Evolutionary conservation across 2,113 vertebrate species (phyloP), one percentile per base, ranked within the genome.

Genomic region (Oceanites oceanicus): DNA sequence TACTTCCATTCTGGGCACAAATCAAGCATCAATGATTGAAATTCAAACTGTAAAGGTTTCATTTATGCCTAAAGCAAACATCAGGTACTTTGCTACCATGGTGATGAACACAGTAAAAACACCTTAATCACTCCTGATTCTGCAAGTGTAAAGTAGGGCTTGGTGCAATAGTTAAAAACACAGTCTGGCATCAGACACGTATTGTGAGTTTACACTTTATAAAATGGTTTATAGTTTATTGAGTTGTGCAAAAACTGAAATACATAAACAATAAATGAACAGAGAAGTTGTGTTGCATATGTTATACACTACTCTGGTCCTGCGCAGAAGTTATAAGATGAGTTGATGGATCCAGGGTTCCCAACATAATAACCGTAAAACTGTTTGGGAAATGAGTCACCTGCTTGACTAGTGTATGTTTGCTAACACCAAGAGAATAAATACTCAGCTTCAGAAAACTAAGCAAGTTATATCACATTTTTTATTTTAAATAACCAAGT

Each of bases 401-500:
- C 59, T 86, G 83, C 49, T 66, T 36, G 66, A 78, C 20, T 49
- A 29, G 25, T 10, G 4, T 10, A 13, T 56, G 56, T 45, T 82
- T 92, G 62, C 47, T 66, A 76, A 90, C 19, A 70, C 26, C 58
- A 62, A 68, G 40, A 79, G 53, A 88, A 79, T 20, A 90, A 93
- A 93, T 5, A 40, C 23, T 36, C 82, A 68, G 20, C 58, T 62
- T 58, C 6, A 9, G 62, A 83, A 91, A 97, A 82, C 18, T 34
- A 72, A 72, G 70, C 19, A 84, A 82, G 53, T 70, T 42, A 2
- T 30, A 86, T 30, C 2, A 14, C 6, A 8, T 10, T 38, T 59
- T 90, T 94, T 77, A 88, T 86, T 96, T 91, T 76, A 96, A 91
- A 94, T 74, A 93, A 85, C 25, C 21, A 65, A 61, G 17, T 65